phyloP scores from a whole-genome alignment of 2,113 vertebrate species.

The Leptodactylus fuscus region DNA sequence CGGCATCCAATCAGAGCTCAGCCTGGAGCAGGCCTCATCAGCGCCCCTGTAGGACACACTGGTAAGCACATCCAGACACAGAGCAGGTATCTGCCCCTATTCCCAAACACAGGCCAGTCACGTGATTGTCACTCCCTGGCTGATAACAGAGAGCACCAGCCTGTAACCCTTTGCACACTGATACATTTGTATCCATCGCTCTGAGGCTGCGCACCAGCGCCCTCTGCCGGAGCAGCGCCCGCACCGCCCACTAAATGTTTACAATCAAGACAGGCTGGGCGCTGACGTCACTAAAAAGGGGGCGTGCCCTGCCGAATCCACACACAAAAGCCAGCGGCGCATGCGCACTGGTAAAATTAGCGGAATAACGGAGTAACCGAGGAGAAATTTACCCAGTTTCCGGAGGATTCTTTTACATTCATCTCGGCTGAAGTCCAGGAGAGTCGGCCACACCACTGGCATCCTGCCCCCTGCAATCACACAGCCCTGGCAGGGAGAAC shows the following conservation, averaged over 20 bases:
- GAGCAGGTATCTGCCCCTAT: no score
- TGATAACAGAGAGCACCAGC: background rate
- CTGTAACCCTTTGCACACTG: background rate
- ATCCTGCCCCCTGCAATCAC: conserved; percentile 76
- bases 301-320: background rate
- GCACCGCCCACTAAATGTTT: background rate
- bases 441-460: conserved; percentile 98
- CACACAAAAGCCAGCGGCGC: conserved; percentile 20
- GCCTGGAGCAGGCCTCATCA: no score
- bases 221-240: background rate
- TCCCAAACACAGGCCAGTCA: no score
- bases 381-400: conserved; percentile 86
- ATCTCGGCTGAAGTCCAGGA: conserved; percentile 96
- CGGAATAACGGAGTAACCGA: conserved; percentile 58
- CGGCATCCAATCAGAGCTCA: no score
- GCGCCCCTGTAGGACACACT: no score
- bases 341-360: conserved; percentile 7
- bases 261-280: background rate
- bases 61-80: no score
- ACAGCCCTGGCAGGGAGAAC: conserved; percentile 2
- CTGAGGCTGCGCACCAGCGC: background rate
- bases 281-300: conserved; percentile 4
- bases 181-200: background rate
- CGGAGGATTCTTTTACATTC: conserved; percentile 98
- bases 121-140: no score